Conservation (phyloP, 2,797 vertebrate species). For the Thaleichthys pacificus region DNA sequence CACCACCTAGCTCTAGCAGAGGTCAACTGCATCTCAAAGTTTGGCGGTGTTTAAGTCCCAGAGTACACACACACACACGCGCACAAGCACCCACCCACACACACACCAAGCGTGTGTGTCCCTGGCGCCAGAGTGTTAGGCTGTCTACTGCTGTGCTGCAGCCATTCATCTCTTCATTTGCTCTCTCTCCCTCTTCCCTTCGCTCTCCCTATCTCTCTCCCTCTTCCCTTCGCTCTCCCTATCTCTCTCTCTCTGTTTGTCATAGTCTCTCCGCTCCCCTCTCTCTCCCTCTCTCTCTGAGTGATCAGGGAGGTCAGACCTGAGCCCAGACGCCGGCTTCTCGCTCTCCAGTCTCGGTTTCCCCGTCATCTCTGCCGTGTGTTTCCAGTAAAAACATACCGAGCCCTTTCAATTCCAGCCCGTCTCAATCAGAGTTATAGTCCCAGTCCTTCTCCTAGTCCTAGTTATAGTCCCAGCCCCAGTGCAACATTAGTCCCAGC, state of each 20-base stretch:
- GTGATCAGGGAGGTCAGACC: background rate
- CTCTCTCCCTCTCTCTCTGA: background rate
- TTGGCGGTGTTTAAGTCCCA: background rate
- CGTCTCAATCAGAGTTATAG: no score
- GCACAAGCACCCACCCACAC: background rate
- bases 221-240: slow-evolving; percentile 33
- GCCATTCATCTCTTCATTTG: background rate
- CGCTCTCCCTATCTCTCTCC: slow-evolving; percentile 35
- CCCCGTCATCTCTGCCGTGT: background rate
- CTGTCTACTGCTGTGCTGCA: background rate
- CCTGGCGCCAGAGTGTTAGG: background rate
- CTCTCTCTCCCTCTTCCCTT: slow-evolving; percentile 20
- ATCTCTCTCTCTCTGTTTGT: slow-evolving; percentile 32
- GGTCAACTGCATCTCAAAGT: slow-evolving; percentile 38
- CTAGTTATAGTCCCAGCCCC: no score
- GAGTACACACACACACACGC: background rate
- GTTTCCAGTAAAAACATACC: background rate
- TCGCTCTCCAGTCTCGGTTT: background rate
- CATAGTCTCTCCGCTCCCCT: background rate
- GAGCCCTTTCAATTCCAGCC: background rate
- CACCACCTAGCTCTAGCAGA: slow-evolving; percentile 57
- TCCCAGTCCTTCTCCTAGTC: no score
- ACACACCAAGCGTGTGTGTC: background rate
- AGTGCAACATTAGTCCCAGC: no score
- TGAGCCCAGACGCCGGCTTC: background rate